phyloP scores from a whole-genome alignment of 2,888 invertebrate genomes.

The Drosophila eohydei region DNA sequence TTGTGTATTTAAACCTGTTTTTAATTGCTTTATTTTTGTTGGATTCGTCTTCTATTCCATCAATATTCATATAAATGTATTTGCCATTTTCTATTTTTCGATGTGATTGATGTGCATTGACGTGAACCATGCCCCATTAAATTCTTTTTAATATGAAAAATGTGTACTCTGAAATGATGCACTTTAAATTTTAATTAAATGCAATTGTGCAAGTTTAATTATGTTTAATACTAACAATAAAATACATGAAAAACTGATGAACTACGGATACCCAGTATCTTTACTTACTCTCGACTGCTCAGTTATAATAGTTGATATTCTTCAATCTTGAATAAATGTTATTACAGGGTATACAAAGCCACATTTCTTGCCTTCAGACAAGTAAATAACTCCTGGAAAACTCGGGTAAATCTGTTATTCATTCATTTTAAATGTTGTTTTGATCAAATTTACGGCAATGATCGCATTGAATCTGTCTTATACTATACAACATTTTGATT shows the following conservation, averaged over 20 bases:
- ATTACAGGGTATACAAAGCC: background rate
- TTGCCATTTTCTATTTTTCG: conserved; percentile 46
- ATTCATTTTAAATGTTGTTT: conserved; percentile 5
- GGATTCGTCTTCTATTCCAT: conserved; percentile 5
- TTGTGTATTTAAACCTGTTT: background rate
- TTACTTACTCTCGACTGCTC: background rate
- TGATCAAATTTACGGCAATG: conserved; percentile 21
- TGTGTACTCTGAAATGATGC: conserved; percentile 36
- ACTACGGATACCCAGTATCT: background rate
- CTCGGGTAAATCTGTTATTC: conserved; percentile 1
- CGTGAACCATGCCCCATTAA: conserved; percentile 67
- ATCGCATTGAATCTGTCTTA: conserved; percentile 18
- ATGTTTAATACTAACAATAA: conserved; percentile 15
- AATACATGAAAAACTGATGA: conserved; percentile 7
- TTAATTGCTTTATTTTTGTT: background rate
- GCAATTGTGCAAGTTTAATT: conserved; percentile 62
- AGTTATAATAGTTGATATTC: too few species aligned
- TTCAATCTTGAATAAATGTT: background rate
- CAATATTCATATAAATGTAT: conserved; percentile 13
- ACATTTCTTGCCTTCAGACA: background rate
- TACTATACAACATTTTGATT: conserved; percentile 38
- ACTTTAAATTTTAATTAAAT: conserved; percentile 65
- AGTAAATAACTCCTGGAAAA: conserved; percentile 29
- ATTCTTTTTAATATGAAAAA: conserved; percentile 45
- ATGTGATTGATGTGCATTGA: conserved; percentile 73